These are phyloP conservation scores for Cheilosia vulpina DNA, from an alignment of 2,888 invertebrate species.

Conservation along the genomic window DNA sequence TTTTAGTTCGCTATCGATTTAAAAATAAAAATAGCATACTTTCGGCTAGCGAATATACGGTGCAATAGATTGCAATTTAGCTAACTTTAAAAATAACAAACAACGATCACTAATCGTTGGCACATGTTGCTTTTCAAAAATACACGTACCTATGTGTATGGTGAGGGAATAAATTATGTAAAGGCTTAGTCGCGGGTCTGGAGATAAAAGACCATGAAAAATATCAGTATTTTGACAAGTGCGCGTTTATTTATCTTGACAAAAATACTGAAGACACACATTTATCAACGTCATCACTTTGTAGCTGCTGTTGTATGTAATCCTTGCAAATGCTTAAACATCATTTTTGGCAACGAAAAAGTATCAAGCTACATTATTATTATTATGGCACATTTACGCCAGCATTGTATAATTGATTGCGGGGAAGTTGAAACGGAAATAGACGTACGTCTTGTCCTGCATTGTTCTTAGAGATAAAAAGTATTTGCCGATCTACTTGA, in stretches of 20 bases:
- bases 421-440: not conserved
- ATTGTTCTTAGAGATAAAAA: not conserved
- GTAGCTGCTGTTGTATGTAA: not conserved
- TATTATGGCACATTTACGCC: not conserved
- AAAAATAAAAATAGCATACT: conserved; percentile 29
- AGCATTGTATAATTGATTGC: conserved; percentile 22
- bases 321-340: not conserved
- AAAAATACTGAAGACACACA: not conserved
- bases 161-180: conserved; percentile 14
- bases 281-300: conserved; percentile 12
- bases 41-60: conserved; percentile 4
- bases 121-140: conserved; percentile 17
- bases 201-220: conserved; percentile 2
- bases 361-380: not conserved
- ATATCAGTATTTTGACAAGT: not conserved
- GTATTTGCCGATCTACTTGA: conserved; percentile 4
- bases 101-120: conserved; percentile 17
- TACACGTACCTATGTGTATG: not conserved
- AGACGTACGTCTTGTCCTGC: not conserved
- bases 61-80: conserved; percentile 12
- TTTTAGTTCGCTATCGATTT: not conserved
- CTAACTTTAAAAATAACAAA: conserved; percentile 16
- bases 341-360: conserved; percentile 9
- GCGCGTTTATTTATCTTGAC: conserved; percentile 16
- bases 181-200: not conserved